phyloP scores from a whole-genome alignment of 1,140 invertebrate species.

The Caenorhabditis tropicalis region DNA sequence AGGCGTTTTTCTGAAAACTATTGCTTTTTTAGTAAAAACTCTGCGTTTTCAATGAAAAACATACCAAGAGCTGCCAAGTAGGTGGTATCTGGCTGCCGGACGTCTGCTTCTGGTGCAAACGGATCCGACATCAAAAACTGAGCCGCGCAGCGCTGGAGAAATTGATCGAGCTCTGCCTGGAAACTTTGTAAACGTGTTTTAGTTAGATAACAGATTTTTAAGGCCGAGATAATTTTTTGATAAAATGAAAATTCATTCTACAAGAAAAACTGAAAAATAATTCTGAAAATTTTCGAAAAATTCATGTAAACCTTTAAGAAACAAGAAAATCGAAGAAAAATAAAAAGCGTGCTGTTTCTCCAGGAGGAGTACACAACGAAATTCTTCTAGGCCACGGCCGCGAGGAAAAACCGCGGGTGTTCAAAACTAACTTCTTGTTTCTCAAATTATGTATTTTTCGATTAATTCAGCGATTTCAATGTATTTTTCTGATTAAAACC shows the following conservation, averaged over 20 bases:
- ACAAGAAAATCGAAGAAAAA: too few species aligned
- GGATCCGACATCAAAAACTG: conserved; percentile 30
- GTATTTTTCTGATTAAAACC: too few species aligned
- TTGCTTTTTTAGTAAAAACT: neutral
- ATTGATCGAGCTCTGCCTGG: neutral
- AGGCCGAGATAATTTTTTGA: neutral
- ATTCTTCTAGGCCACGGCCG: neutral
- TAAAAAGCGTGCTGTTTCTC: neutral
- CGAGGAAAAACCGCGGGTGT: neutral
- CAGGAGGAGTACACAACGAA: neutral
- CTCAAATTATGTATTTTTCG: too few species aligned
- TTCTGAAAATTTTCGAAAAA: too few species aligned
- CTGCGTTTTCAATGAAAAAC: neutral
- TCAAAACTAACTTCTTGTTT: neutral
- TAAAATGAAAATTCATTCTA: too few species aligned
- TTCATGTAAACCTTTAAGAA: too few species aligned
- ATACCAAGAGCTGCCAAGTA: conserved; percentile 20
- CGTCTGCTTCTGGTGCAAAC: conserved; percentile 21
- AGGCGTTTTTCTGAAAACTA: neutral
- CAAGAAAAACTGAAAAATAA: too few species aligned
- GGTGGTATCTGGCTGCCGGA: neutral
- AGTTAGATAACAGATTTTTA: too few species aligned
- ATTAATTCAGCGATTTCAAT: too few species aligned
- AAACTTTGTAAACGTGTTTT: neutral
- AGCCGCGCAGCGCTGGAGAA: too few species aligned